Percentiles rank a stretch among this genome's conserved stretches.
phyloP scores from a whole-genome alignment of 2,888 invertebrate genomes.

The Tubulanus polymorphus region DNA sequence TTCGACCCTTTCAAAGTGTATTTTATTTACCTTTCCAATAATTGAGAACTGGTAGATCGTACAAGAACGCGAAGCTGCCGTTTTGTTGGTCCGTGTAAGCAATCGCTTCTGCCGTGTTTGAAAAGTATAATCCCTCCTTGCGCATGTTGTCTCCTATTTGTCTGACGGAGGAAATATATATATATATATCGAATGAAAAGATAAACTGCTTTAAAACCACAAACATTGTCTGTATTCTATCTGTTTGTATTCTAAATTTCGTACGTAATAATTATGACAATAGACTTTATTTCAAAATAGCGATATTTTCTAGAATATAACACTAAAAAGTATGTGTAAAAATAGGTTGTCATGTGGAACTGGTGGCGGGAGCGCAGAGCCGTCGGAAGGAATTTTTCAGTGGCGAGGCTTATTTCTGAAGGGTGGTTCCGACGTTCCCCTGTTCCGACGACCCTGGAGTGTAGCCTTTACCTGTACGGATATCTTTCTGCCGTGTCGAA shows the following conservation, averaged over 20 bases:
- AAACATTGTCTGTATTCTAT: too few species aligned
- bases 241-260: too few species aligned
- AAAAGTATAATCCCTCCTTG: slow-evolving; percentile 7
- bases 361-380: too few species aligned
- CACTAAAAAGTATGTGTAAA: background rate
- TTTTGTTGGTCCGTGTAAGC: slow-evolving; percentile 5
- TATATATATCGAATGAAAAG: too few species aligned
- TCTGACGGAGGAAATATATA: slow-evolving; percentile 5
- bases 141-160: slow-evolving; percentile 11
- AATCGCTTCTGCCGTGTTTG: slow-evolving; percentile 5
- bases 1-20: background rate
- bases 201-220: too few species aligned
- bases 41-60: slow-evolving; percentile 9
- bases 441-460: too few species aligned
- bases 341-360: slow-evolving; percentile 1
- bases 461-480: slow-evolving; percentile 14
- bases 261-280: too few species aligned
- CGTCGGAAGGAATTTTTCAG: too few species aligned
- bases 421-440: background rate
- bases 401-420: too few species aligned
- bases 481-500: slow-evolving; percentile 9
- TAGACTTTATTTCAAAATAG: too few species aligned
- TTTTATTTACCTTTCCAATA: slow-evolving; percentile 16
- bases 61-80: slow-evolving; percentile 13
- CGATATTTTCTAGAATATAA: too few species aligned